These are phyloP conservation scores for Chloroceryle inda DNA, from an alignment of 2,797 vertebrate genomes.

Conservation along the genomic window DNA sequence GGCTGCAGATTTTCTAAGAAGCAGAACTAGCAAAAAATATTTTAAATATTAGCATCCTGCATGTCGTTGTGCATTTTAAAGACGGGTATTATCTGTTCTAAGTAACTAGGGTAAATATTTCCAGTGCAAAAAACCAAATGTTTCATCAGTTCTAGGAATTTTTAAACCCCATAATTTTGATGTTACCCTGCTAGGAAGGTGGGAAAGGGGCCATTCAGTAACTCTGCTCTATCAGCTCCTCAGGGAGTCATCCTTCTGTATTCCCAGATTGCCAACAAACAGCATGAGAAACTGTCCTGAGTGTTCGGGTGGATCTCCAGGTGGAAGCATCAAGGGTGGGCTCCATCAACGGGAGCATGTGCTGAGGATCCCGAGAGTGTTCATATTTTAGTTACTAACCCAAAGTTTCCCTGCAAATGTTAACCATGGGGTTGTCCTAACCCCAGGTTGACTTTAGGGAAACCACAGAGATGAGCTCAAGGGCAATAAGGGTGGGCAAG, in stretches of 20 bases:
- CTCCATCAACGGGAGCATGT: background rate
- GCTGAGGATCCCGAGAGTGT: background rate
- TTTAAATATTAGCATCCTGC: background rate
- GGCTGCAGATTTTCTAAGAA: background rate
- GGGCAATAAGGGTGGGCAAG: background rate
- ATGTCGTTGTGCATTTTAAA: background rate
- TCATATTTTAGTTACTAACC: background rate
- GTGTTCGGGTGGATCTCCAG: background rate
- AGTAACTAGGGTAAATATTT: slow-evolving; percentile 3
- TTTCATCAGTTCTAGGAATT: background rate
- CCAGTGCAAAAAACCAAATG: background rate
- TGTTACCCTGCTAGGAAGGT: background rate
- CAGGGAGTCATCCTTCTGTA: background rate
- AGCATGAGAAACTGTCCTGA: background rate
- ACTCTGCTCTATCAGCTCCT: background rate
- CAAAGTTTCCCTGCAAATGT: background rate
- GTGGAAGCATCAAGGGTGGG: background rate
- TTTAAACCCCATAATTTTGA: background rate
- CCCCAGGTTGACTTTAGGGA: background rate
- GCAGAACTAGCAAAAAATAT: slow-evolving; percentile 19
- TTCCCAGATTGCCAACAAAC: background rate
- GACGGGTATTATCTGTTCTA: background rate
- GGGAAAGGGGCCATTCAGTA: background rate
- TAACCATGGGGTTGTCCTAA: background rate
- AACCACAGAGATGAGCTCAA: accelerated